Percentiles rank a stretch among this genome's conserved stretches.
These are phyloP conservation scores for Percopsis transmontana DNA, from an alignment of 2,113 vertebrate species.

Conservation along the genomic window DNA sequence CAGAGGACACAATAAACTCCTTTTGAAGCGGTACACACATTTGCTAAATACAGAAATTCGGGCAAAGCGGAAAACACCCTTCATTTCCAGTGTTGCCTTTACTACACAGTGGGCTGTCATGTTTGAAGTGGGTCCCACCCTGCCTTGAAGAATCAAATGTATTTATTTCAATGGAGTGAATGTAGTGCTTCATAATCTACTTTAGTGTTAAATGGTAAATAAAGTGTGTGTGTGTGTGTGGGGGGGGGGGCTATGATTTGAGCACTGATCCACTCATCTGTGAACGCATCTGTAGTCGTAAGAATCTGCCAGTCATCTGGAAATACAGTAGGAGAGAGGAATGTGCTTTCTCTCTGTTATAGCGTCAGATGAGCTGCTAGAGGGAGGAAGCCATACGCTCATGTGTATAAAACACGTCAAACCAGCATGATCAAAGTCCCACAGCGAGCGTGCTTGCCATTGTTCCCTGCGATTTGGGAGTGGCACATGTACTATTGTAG, in stretches of 20 bases:
- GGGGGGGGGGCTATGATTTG: not conserved
- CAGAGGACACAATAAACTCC: not conserved
- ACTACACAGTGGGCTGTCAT: constrained; percentile 40
- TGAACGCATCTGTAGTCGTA: not conserved
- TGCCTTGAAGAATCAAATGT: constrained; percentile 28
- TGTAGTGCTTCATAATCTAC: constrained; percentile 10
- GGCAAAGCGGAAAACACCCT: constrained; percentile 8
- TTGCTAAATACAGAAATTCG: constrained; percentile 6
- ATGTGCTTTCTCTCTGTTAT: too few relatives aligned
- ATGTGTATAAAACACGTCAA: too few relatives aligned
- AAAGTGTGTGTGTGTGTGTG: constrained; percentile 13
- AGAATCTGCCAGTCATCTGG: constrained; percentile 2
- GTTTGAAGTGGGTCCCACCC: constrained; percentile 21
- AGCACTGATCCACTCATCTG: constrained; percentile 4
- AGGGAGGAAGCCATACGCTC: constrained; percentile 12
- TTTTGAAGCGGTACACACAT: constrained; percentile 13
- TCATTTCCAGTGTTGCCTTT: constrained; percentile 35
- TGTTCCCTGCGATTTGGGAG: too few relatives aligned
- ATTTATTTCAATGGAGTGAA: constrained; percentile 21
- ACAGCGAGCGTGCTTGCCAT: too few relatives aligned
- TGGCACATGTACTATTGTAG: too few relatives aligned
- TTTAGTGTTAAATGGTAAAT: constrained; percentile 21
- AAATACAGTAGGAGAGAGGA: not conserved
- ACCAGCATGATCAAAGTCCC: too few relatives aligned
- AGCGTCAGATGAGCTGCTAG: not conserved